phyloP scores from a whole-genome alignment of 2,888 invertebrate genomes.

The Xestia xanthographa region DNA sequence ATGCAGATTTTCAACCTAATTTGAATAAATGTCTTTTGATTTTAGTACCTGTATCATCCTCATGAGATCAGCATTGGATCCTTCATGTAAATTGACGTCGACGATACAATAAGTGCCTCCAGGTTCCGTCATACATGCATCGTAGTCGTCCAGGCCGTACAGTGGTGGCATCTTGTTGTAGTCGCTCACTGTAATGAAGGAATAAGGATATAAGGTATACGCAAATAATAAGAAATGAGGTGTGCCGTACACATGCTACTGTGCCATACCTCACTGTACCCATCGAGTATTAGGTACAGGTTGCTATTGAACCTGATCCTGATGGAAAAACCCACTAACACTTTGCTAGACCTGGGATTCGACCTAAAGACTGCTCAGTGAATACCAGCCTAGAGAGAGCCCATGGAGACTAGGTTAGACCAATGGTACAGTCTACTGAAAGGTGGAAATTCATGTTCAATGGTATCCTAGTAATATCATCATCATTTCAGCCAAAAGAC shows the following conservation, averaged over 20 bases:
- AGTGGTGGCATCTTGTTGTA: constrained; percentile 82
- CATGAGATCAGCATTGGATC: constrained; percentile 75
- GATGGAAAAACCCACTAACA: no score
- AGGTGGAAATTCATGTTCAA: no score
- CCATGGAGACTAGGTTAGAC: no score
- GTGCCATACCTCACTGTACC: no score
- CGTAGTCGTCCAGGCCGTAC: constrained; percentile 81
- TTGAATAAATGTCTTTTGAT: not conserved
- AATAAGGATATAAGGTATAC: not conserved
- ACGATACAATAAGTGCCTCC: constrained; percentile 80
- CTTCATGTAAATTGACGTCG: constrained; percentile 75
- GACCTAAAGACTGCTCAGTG: not conserved
- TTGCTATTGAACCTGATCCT: not conserved
- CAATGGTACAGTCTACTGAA: no score
- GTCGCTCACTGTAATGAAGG: constrained; percentile 76
- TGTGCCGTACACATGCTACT: no score
- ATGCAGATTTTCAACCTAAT: not conserved
- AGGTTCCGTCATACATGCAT: constrained; percentile 74
- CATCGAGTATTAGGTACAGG: no score
- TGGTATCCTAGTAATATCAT: no score
- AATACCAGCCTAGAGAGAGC: no score
- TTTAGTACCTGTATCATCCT: constrained; percentile 74
- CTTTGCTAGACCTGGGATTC: not conserved
- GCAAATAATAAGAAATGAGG: not conserved
- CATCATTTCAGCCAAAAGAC: not conserved